Evolutionary conservation across 2,888 invertebrate species (phyloP), one percentile per base, ranked within the genome.

Genomic region (Drosophila prolongata): DNA sequence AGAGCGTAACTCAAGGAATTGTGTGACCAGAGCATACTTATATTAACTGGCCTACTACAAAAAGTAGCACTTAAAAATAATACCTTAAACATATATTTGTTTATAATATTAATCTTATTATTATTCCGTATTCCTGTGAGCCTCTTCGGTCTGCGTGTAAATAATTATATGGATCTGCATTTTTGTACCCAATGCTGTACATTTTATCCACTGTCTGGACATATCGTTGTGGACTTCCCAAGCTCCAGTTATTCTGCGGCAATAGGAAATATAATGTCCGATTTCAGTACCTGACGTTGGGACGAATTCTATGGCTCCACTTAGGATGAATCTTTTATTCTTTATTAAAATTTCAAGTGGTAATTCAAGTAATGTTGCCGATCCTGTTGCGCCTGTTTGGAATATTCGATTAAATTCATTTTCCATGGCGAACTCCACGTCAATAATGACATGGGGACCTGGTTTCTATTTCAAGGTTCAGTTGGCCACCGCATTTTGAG

Each of bases 211-310:
- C 6, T 37, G 13, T n/a, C 13, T 37, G 37, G 4, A n/a, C 37
- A 37, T 37, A 37, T 37, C 13, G 6, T 37, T 6, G 6, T 37
- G 13, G 13, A 52, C n/a, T 37, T 37, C 35, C 19, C 52, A 52
- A 10, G 10, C 37, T 52, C 19, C n/a, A 13, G n/a, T 24, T 6
- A 52, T 37, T 24, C 37, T 52, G 3, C 19, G 52, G 52, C 37
- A 52, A 37, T 52, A 37, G 3, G 37, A 3, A n/a, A 52, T 52
- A 6, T 37, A 37, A 52, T 52, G 37, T 10, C 19, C 50, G 13
- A 52, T 52, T 13, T 13, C 35, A 9, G 13, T 10, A 10, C 9
- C 19, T 52, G 9, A 1, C 6, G 3, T 19, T 9, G 10, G 3
- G 10, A 19, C 10, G 10, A n/a, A 37, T 37, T 37, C 19, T 13